Conservation (phyloP, 2,888 invertebrate species). For the Rhagonycha lutea region DNA sequence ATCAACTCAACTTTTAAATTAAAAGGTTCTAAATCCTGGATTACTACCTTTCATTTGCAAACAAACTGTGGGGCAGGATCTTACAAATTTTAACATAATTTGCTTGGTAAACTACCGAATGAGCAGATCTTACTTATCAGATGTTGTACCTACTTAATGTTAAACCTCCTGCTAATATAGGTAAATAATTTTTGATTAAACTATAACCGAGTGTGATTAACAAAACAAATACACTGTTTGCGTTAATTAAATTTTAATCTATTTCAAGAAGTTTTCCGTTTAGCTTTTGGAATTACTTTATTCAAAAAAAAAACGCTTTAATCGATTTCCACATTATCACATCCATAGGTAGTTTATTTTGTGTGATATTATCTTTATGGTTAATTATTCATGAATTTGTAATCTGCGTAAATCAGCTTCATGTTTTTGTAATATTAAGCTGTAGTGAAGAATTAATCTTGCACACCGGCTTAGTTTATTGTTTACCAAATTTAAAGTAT, state of each 20-base stretch:
- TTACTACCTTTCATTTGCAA: neutral
- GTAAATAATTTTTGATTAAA: neutral
- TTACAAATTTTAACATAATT: neutral
- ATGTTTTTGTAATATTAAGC: neutral
- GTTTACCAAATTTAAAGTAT: neutral
- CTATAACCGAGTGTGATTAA: neutral
- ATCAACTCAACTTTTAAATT: neutral
- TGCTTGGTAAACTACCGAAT: neutral
- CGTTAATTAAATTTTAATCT: neutral
- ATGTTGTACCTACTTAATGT: neutral
- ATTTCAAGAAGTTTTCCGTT: neutral
- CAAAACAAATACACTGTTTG: neutral
- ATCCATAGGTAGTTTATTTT: neutral
- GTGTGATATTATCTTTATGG: neutral
- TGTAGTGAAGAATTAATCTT: neutral
- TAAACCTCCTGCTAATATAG: neutral
- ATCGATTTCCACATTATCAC: neutral
- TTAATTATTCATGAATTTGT: neutral
- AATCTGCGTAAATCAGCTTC: neutral
- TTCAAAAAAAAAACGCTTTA: neutral
- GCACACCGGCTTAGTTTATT: neutral
- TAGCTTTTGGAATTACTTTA: neutral
- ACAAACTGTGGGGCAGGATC: neutral
- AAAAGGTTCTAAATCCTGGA: neutral
- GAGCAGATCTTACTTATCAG: neutral